Percentiles rank a stretch among this genome's conserved stretches.
phyloP scores from a whole-genome alignment of 64 coral and sea anemone genomes.

The Stichodactyla helianthus region DNA sequence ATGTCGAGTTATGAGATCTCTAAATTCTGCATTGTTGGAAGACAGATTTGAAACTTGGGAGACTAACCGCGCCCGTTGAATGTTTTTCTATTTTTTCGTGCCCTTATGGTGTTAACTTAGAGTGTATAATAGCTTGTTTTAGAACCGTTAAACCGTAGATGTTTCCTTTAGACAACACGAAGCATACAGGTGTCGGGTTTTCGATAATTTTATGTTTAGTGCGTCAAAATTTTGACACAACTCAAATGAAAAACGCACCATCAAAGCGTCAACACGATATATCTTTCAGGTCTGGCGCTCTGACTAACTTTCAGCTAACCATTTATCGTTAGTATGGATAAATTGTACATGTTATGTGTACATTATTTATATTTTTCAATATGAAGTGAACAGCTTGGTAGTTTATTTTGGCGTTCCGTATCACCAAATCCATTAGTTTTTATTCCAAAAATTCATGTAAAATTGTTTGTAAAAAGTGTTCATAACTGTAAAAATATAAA shows the following conservation, averaged over 20 bases:
- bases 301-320: background rate
- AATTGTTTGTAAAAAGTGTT: background rate
- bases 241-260: background rate
- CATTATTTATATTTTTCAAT: slow-evolving; percentile 2
- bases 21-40: background rate
- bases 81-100: background rate
- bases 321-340: background rate
- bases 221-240: background rate
- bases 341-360: background rate
- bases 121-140: slow-evolving; percentile 7
- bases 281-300: background rate
- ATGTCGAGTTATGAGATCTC: background rate
- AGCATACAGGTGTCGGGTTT: background rate
- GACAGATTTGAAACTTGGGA: background rate
- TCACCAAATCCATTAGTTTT: background rate
- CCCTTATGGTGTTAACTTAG: background rate
- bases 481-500: background rate
- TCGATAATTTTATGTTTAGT: background rate
- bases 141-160: background rate
- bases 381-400: background rate
- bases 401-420: background rate
- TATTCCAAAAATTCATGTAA: background rate
- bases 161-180: background rate
- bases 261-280: background rate
- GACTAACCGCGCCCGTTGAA: background rate